Evolutionary conservation across 2,888 invertebrate species (phyloP).

Genomic region (Morinoia aosen): DNA sequence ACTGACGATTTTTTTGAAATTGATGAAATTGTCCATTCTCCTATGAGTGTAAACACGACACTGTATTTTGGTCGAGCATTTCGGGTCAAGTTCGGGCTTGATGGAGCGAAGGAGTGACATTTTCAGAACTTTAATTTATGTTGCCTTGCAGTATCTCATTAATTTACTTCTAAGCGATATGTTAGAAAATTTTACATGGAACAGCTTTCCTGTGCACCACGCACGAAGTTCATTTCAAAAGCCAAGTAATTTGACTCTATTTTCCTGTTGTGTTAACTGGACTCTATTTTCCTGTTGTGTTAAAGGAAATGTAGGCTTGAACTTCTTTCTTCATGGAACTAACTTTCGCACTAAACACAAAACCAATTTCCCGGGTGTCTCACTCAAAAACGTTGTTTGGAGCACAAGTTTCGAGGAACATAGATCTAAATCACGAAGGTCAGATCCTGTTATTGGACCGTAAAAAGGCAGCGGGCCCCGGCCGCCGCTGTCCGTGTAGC

Average conservation of each 20-base stretch:
- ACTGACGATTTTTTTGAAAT: too few relatives aligned
- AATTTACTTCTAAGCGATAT: neutral
- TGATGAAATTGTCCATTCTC: too few relatives aligned
- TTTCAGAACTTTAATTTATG: neutral
- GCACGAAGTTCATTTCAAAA: neutral
- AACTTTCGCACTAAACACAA: neutral
- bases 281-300: neutral
- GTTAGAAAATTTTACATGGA: neutral
- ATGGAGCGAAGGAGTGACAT: neutral
- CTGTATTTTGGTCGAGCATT: too few relatives aligned
- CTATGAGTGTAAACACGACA: too few relatives aligned
- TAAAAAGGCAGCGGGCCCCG: neutral
- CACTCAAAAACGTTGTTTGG: neutral
- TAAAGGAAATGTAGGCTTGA: neutral
- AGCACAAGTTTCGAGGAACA: neutral
- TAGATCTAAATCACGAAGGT: neutral
- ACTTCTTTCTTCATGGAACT: neutral
- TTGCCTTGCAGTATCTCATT: neutral
- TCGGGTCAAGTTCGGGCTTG: too few relatives aligned
- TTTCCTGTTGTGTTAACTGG: neutral
- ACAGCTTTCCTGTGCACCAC: neutral
- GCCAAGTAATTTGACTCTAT: neutral
- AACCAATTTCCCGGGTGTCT: neutral
- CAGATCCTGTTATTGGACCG: slow-evolving; percentile 4
- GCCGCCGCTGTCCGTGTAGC: neutral